Conservation (phyloP, 1,140 invertebrate species). For the Bombus superbus region DNA sequence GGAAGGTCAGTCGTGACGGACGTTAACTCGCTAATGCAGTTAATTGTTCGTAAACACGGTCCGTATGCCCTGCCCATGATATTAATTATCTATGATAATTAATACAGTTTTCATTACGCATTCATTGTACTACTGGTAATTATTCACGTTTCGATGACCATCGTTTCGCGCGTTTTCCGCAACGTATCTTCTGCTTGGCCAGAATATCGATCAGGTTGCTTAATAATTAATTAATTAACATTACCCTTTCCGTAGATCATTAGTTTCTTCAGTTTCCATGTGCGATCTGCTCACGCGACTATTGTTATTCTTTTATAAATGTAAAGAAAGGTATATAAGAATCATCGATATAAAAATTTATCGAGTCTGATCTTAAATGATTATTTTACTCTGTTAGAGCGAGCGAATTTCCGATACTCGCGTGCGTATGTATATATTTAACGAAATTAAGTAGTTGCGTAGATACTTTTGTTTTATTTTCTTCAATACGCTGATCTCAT, state of each 20-base stretch:
- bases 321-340: not conserved
- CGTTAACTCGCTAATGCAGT: slow-evolving; percentile 32
- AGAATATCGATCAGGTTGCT: slow-evolving; percentile 40
- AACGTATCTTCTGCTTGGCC: slow-evolving; percentile 32
- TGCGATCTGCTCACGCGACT: not conserved
- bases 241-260: slow-evolving; percentile 5
- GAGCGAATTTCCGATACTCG: not conserved
- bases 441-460: not conserved
- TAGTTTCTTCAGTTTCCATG: not conserved
- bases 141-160: slow-evolving; percentile 75
- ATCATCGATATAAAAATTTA: not conserved
- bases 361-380: not conserved
- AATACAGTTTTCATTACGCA: slow-evolving; percentile 73
- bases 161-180: slow-evolving; percentile 75
- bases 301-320: not conserved
- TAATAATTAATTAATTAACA: slow-evolving; percentile 59
- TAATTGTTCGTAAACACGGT: slow-evolving; percentile 57
- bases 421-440: too few species aligned
- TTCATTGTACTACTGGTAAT: slow-evolving; percentile 74
- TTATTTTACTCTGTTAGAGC: not conserved
- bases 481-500: not conserved
- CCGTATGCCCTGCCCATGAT: slow-evolving; percentile 28
- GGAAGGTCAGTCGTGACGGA: slow-evolving; percentile 10
- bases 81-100: slow-evolving; percentile 78
- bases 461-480: not conserved